phyloP scores from a whole-genome alignment of 2,113 vertebrate genomes.

The Mastomys coucha region DNA sequence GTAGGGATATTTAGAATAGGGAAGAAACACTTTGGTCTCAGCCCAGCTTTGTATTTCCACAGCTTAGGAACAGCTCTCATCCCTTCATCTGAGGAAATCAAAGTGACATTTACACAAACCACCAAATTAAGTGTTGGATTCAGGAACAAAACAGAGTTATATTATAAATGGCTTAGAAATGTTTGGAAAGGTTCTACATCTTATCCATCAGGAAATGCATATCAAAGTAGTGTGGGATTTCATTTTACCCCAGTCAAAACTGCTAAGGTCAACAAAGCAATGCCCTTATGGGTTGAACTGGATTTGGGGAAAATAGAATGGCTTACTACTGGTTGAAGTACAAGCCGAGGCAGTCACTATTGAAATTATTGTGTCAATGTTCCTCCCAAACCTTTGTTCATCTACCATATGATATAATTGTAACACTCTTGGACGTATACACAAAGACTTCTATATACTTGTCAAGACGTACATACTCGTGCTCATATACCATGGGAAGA shows the following conservation, averaged over 20 bases:
- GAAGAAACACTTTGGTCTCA: too few relatives aligned
- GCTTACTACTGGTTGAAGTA: not conserved
- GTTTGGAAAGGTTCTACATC: not conserved
- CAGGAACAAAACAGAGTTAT: not conserved
- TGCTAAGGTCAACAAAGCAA: not conserved
- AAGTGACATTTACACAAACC: not conserved
- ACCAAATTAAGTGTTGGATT: not conserved
- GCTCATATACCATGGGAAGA: not conserved
- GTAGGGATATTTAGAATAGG: too few relatives aligned
- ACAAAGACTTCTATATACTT: not conserved
- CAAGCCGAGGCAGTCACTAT: not conserved
- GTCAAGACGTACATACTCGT: not conserved
- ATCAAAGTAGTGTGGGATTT: not conserved
- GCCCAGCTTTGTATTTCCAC: too few relatives aligned
- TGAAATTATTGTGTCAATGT: not conserved
- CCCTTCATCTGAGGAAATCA: too few relatives aligned
- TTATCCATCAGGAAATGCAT: not conserved
- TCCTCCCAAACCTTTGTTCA: not conserved
- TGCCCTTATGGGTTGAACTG: not conserved
- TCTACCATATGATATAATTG: not conserved
- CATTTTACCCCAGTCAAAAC: not conserved
- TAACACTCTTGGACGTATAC: not conserved
- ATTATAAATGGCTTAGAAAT: not conserved
- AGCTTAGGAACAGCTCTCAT: too few relatives aligned
- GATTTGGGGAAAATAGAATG: not conserved